Conservation (phyloP, 2,797 vertebrate species). For the Labroides dimidiatus region DNA sequence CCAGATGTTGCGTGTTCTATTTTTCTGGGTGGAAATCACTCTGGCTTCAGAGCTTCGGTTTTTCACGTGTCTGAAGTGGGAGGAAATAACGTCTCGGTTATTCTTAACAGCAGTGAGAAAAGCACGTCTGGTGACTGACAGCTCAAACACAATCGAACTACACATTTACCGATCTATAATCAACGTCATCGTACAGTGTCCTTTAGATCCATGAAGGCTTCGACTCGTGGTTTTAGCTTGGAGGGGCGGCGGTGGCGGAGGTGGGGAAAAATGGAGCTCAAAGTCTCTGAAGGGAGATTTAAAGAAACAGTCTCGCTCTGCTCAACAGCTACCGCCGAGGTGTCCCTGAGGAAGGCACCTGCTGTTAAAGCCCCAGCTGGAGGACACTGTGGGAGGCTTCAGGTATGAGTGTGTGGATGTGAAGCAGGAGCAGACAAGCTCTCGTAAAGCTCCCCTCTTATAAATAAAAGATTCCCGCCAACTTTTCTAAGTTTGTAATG, state of each 20-base stretch:
- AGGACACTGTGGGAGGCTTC: constrained; percentile 8
- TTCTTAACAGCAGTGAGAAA: constrained; percentile 50
- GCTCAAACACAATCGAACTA: constrained; percentile 57
- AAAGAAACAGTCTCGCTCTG: constrained; percentile 20
- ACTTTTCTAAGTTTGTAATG: constrained; percentile 15
- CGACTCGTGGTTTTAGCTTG: constrained; percentile 10
- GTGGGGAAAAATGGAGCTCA: constrained; percentile 19
- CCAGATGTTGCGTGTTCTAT: neutral
- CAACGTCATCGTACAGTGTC: constrained; percentile 33
- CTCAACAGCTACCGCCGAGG: constrained; percentile 49
- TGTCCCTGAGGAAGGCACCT: constrained; percentile 79
- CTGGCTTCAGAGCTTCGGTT: constrained; percentile 27
- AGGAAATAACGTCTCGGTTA: neutral
- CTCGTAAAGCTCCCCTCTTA: constrained; percentile 21
- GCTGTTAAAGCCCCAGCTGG: constrained; percentile 44
- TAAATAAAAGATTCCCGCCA: constrained; percentile 43
- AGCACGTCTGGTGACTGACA: constrained; percentile 60
- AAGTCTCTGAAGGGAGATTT: constrained; percentile 44
- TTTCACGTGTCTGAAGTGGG: constrained; percentile 30
- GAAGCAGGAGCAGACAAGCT: constrained; percentile 32
- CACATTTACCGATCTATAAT: constrained; percentile 49
- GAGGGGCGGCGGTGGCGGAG: constrained; percentile 3
- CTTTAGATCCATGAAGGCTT: constrained; percentile 37
- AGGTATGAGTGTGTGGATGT: constrained; percentile 16
- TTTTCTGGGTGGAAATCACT: constrained; percentile 17